Evolutionary conservation across 2,113 vertebrate species (phyloP).

Genomic region (Saimiri boliviensis): DNA sequence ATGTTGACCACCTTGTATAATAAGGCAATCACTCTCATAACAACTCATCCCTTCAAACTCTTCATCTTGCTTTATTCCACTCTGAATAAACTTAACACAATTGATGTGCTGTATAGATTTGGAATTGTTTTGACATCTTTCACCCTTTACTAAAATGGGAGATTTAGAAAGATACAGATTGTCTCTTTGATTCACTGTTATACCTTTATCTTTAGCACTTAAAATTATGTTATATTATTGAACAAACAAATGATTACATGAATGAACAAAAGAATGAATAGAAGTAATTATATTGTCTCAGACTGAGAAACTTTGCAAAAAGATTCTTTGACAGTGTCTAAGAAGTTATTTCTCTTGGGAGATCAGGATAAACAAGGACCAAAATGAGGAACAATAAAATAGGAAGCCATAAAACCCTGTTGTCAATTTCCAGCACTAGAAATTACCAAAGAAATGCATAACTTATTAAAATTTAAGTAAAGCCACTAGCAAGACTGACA

Average conservation of each 20-base stretch:
- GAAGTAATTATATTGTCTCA: neutral
- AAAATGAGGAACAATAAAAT: neutral
- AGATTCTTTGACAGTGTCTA: neutral
- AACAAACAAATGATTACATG: neutral
- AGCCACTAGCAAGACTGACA: neutral
- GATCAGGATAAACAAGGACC: neutral
- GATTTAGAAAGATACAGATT: neutral
- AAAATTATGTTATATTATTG: neutral
- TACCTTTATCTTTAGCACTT: neutral
- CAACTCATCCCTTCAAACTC: neutral
- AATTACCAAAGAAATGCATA: neutral
- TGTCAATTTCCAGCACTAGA: neutral
- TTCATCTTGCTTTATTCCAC: neutral
- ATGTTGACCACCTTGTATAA: neutral
- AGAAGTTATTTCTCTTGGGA: neutral
- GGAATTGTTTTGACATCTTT: neutral
- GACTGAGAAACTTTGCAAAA: neutral
- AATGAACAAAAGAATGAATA: neutral
- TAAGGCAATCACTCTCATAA: neutral
- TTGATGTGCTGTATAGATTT: neutral
- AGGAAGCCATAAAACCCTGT: neutral
- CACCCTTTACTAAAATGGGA: neutral
- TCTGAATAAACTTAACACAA: neutral
- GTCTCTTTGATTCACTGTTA: neutral
- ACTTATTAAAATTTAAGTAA: neutral